Evolutionary conservation across 2,797 vertebrate genomes (phyloP).

Genomic region (Crenichthys baileyi): DNA sequence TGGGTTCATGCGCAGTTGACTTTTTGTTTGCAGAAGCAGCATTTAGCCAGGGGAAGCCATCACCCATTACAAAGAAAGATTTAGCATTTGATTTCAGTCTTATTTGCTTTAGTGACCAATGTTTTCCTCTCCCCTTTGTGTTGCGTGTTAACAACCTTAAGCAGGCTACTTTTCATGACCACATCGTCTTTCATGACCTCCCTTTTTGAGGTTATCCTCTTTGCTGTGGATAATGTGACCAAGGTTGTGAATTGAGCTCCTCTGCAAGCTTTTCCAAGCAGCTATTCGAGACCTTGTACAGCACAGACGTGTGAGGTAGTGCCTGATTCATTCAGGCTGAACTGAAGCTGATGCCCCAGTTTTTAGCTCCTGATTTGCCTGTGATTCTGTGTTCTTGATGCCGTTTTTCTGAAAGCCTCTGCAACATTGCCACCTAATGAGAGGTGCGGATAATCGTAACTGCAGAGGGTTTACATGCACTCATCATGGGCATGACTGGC

Average conservation of each 20-base stretch:
- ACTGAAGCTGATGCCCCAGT: conserved; percentile 24
- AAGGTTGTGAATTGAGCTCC: conserved; percentile 17
- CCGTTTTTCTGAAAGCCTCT: conserved; percentile 31
- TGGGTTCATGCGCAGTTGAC: conserved; percentile 36
- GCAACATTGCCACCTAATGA: conserved; percentile 43
- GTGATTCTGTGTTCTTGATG: conserved; percentile 37
- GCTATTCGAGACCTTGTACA: conserved; percentile 6
- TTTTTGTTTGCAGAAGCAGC: conserved; percentile 24
- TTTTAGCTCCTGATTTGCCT: conserved; percentile 43
- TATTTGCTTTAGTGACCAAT: not conserved
- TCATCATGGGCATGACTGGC: not conserved
- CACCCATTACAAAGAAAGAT: conserved; percentile 21
- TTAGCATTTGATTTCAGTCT: conserved; percentile 4
- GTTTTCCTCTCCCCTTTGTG: not conserved
- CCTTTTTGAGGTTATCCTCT: conserved; percentile 18
- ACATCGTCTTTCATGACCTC: conserved; percentile 9
- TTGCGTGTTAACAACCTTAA: not conserved
- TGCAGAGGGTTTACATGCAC: not conserved
- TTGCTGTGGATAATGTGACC: conserved; percentile 25
- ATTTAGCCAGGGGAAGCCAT: conserved; percentile 1
- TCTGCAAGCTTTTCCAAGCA: conserved; percentile 20
- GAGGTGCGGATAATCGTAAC: conserved; percentile 18
- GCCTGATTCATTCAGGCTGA: conserved; percentile 25
- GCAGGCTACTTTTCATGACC: not conserved
- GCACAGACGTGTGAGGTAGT: conserved; percentile 17